These are phyloP conservation scores for Tamandua tetradactyla DNA, from an alignment of 2,797 vertebrate species.

Conservation along the genomic window DNA sequence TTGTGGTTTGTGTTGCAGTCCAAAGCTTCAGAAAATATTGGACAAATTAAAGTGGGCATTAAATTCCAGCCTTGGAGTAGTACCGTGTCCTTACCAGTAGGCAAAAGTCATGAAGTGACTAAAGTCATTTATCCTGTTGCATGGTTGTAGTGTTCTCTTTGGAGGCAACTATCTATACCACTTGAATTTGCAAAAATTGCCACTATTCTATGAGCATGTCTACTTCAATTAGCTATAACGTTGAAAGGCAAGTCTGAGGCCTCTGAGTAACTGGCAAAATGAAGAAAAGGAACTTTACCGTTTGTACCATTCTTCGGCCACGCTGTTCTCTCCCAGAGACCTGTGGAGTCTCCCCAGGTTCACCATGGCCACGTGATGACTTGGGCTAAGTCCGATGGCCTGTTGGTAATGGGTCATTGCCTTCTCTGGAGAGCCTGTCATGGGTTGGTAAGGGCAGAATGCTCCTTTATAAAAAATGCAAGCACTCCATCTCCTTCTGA, in stretches of 20 bases:
- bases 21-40: background rate
- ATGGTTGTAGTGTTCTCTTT: background rate
- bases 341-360: conserved; percentile 96
- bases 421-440: conserved; percentile 88
- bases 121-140: background rate
- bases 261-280: background rate
- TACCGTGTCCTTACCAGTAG: background rate
- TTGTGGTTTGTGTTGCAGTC: background rate
- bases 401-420: conserved; percentile 93
- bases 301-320: conserved; percentile 96
- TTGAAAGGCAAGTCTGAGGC: background rate
- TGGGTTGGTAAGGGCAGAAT: background rate
- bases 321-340: conserved; percentile 92
- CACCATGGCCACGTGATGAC: conserved; percentile 97
- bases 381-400: conserved; percentile 92
- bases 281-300: conserved; percentile 84
- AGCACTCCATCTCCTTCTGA: background rate
- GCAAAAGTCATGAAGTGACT: background rate
- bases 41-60: background rate
- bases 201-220: background rate
- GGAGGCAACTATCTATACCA: background rate
- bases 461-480: background rate
- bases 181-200: background rate
- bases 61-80: background rate
- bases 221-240: background rate